phyloP scores from a whole-genome alignment of 2,888 invertebrate genomes.

The Branchellion lobata region DNA sequence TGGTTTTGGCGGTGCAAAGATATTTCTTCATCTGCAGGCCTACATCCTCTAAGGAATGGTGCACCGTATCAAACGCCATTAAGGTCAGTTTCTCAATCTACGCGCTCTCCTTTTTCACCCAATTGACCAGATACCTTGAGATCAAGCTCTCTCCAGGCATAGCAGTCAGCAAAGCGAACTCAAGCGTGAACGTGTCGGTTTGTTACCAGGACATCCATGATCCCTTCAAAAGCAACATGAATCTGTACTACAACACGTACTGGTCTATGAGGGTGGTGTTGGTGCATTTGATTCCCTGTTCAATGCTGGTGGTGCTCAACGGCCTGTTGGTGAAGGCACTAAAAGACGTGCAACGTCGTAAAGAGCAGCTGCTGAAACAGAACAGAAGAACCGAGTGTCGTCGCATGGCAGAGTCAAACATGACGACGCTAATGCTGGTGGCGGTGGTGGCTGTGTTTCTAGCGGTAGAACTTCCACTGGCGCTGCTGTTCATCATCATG shows the following conservation, averaged over 20 bases:
- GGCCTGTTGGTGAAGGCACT: slow-evolving; percentile 82
- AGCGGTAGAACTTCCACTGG: slow-evolving; percentile 64
- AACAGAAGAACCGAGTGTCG: slow-evolving; percentile 65
- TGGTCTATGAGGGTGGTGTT: slow-evolving; percentile 81
- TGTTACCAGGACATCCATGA: slow-evolving; percentile 50
- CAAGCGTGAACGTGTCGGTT: slow-evolving; percentile 50
- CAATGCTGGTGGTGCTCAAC: slow-evolving; percentile 82
- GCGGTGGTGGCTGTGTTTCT: slow-evolving; percentile 63
- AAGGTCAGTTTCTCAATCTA: slow-evolving; percentile 78
- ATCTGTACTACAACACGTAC: slow-evolving; percentile 72
- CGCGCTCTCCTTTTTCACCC: slow-evolving; percentile 66
- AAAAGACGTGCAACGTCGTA: slow-evolving; percentile 77
- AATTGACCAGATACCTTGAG: slow-evolving; percentile 80
- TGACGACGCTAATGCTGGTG: slow-evolving; percentile 55
- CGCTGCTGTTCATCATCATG: slow-evolving; percentile 68
- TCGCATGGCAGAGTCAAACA: slow-evolving; percentile 60
- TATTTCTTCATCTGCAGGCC: slow-evolving; percentile 94
- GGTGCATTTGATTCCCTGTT: slow-evolving; percentile 87
- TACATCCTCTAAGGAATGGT: slow-evolving; percentile 77
- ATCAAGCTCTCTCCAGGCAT: slow-evolving; percentile 67
- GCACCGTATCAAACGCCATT: slow-evolving; percentile 69
- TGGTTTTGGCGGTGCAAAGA: slow-evolving; percentile 68
- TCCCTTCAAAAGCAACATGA: slow-evolving; percentile 44
- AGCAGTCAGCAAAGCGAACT: slow-evolving; percentile 65
- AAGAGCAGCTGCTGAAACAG: slow-evolving; percentile 76